Evolutionary conservation across 2,888 invertebrate genomes (phyloP), one percentile per base, ranked within the genome.

Genomic region (Urechis unicinctus): DNA sequence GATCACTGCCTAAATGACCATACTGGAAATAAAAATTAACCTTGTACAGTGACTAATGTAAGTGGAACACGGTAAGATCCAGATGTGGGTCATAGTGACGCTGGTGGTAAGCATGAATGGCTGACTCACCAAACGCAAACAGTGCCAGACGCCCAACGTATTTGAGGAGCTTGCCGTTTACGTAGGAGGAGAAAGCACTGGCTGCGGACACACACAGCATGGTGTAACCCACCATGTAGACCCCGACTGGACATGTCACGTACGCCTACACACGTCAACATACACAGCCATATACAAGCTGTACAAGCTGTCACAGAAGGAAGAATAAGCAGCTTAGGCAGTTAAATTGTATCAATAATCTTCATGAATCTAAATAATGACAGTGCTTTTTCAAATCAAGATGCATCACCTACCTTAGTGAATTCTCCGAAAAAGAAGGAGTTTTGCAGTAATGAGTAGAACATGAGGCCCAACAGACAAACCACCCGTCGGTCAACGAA

Each of bases 161-260:
- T 78, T 93, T 93, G 87, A 91, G 91, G 53, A 91, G 83, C 0
- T 90, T 88, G 2, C 95, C 95, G 77, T 93, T 94, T 24, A 91
- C 82, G 58, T 93, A 83, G 29, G 94, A 93, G 77, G 93, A 92
- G 53, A 89, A 80, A 0, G 95, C 93, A 78, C 94, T 93, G 41
- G 89, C 91, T 0, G 94, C 88, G 1, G 95, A 96, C 78, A 94
- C 95, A 75, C 92, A 92, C 71, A 96, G 93, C 91, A 96, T 93
- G 49, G 95, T 92, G 80, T 92, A 94, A 52, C 97, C 96, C 51
- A 97, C 93, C 69, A 88, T 88, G 66, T 90, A 86, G 51, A 96
- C 89, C 29, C 96, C 81, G 3, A 79, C 65, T 0, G 73, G 66
- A 61, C 76, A 76, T 0, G 73, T 74, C 9, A 74, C 67, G 54